Percentiles rank a stretch among this genome's conserved stretches.
Conservation (phyloP, 2,113 vertebrate genomes). For the Todiramphus saurophagus region DNA sequence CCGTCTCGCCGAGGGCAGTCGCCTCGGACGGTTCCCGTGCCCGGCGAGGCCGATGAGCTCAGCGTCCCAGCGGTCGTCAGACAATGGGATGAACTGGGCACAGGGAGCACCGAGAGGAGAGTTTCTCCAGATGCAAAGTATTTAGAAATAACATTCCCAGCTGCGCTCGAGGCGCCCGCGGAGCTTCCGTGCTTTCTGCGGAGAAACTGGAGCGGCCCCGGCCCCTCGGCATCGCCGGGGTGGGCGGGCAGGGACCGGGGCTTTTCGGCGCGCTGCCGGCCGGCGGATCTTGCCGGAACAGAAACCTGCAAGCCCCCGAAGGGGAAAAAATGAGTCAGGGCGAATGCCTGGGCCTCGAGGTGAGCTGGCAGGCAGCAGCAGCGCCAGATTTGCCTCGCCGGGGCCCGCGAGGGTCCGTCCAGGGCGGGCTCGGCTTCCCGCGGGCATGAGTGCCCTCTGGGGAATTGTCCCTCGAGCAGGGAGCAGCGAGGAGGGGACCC, state of each 20-base stretch:
- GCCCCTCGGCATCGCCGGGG: background rate
- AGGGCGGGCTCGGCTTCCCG: background rate
- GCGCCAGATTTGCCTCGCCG: background rate
- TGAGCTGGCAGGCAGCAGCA: background rate
- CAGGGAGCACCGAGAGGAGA: background rate
- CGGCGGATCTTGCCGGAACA: background rate
- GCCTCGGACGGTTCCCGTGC: background rate
- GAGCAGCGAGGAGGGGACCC: background rate
- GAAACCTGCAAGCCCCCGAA: background rate
- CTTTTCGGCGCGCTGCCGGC: background rate
- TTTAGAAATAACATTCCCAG: background rate
- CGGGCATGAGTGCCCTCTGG: background rate
- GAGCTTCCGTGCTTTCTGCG: background rate
- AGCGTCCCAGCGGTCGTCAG: background rate
- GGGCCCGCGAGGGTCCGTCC: background rate
- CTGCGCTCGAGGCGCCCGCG: background rate
- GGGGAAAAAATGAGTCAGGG: background rate
- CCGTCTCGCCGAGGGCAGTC: background rate
- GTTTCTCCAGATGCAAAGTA: background rate
- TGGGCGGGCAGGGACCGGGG: background rate
- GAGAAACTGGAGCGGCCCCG: accelerated
- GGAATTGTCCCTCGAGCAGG: background rate
- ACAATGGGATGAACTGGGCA: background rate
- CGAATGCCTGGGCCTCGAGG: background rate
- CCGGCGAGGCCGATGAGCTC: background rate